These are phyloP conservation scores for Rhynchopsitta pachyrhyncha DNA, from an alignment of 2,113 vertebrate species.

Conservation along the genomic window DNA sequence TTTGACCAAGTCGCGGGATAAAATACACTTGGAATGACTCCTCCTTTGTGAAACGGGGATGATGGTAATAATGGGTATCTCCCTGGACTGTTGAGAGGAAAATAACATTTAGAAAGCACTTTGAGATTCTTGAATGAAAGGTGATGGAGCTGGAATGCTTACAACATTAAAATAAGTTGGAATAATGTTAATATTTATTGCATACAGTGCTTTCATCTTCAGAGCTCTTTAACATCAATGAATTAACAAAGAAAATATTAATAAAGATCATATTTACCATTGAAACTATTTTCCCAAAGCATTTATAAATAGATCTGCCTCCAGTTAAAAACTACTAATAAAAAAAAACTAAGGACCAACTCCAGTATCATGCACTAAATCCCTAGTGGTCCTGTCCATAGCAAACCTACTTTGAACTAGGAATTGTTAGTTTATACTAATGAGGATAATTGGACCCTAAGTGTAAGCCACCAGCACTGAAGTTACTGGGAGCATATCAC, in stretches of 20 bases:
- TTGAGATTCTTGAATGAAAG: conserved; percentile 33
- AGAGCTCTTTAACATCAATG: conserved; percentile 32
- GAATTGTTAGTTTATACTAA: neutral
- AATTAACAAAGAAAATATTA: conserved; percentile 59
- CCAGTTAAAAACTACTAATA: neutral
- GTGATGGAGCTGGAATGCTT: conserved; percentile 13
- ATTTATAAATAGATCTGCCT: conserved; percentile 23
- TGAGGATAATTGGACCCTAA: neutral
- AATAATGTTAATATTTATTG: conserved; percentile 56
- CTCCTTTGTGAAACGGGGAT: neutral
- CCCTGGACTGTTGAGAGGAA: neutral
- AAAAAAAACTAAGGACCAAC: neutral
- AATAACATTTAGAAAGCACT: conserved; percentile 33
- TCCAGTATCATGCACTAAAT: neutral
- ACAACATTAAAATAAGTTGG: conserved; percentile 27
- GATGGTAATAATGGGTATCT: neutral
- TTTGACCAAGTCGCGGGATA: neutral
- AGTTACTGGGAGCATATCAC: neutral
- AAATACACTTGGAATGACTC: neutral
- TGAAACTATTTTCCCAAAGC: conserved; percentile 31
- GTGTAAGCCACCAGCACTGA: neutral
- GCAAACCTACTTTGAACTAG: neutral
- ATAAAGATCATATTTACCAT: conserved; percentile 37
- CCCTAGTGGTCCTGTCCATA: neutral
- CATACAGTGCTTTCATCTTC: conserved; percentile 35